Evolutionary conservation across 2,113 vertebrate genomes (phyloP).

Genomic region (Connochaetes taurinus): DNA sequence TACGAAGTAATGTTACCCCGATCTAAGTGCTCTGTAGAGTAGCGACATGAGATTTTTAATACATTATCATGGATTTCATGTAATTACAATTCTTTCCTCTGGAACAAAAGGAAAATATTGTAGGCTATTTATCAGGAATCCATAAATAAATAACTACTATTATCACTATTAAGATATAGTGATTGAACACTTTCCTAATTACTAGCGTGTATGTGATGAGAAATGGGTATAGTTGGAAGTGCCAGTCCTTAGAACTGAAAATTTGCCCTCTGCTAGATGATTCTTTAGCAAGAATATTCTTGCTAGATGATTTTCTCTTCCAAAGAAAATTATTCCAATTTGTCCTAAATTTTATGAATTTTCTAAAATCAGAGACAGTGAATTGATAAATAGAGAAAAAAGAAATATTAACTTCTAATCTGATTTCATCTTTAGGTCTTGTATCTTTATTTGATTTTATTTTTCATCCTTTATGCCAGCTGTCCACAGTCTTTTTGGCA

Average conservation of each 20-base stretch:
- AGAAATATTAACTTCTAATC: not conserved
- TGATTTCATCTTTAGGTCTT: not conserved
- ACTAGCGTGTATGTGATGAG: not conserved
- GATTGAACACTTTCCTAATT: not conserved
- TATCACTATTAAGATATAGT: conserved; percentile 11
- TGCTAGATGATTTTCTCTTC: not conserved
- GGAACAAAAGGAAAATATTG: conserved; percentile 54
- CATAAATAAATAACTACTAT: conserved; percentile 46
- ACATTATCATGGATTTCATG: conserved; percentile 72
- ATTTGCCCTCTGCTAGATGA: not conserved
- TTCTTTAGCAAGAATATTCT: not conserved
- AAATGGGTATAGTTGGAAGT: not conserved
- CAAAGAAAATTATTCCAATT: conserved; percentile 5
- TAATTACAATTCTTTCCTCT: conserved; percentile 74
- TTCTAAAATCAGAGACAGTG: not conserved
- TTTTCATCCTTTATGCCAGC: not conserved
- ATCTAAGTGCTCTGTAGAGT: conserved; percentile 61
- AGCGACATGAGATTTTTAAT: conserved; percentile 65
- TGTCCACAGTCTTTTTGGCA: not conserved
- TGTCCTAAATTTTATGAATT: conserved; percentile 9
- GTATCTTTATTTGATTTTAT: not conserved
- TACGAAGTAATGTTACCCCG: conserved; percentile 71
- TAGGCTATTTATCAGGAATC: conserved; percentile 57
- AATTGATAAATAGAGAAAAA: not conserved
- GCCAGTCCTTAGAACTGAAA: not conserved